phyloP scores from a whole-genome alignment of 2,113 vertebrate genomes.

The Xenus cinereus region DNA sequence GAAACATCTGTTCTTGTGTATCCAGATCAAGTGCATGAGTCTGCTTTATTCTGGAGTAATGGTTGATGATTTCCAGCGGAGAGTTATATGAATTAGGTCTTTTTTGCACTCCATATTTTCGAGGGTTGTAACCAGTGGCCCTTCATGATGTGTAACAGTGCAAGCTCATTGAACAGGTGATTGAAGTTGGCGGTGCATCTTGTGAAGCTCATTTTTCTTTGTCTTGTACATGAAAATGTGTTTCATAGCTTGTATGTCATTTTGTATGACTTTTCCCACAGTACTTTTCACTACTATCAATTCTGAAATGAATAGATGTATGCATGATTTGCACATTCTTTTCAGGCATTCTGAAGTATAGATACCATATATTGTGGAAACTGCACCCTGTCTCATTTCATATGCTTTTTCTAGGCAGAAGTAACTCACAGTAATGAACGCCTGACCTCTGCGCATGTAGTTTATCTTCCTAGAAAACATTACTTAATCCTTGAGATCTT shows the following conservation, averaged over 20 bases:
- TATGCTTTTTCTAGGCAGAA: background rate
- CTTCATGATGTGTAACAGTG: background rate
- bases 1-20: background rate
- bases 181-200: background rate
- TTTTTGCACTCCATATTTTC: background rate
- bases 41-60: background rate
- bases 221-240: background rate
- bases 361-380: background rate
- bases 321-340: background rate
- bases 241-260: background rate
- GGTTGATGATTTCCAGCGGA: background rate
- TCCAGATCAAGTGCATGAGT: background rate
- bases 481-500: background rate
- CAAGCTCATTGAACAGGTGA: background rate
- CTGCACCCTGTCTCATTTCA: background rate
- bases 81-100: background rate
- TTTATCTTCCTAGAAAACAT: background rate
- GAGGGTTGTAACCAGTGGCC: background rate
- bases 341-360: background rate
- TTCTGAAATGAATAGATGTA: background rate
- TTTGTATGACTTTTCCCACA: background rate
- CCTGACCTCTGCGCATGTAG: background rate
- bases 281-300: background rate
- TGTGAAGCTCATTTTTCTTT: background rate
- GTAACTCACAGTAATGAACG: background rate